Conservation (phyloP, 2,797 vertebrate genomes). For the Liasis olivaceus region DNA sequence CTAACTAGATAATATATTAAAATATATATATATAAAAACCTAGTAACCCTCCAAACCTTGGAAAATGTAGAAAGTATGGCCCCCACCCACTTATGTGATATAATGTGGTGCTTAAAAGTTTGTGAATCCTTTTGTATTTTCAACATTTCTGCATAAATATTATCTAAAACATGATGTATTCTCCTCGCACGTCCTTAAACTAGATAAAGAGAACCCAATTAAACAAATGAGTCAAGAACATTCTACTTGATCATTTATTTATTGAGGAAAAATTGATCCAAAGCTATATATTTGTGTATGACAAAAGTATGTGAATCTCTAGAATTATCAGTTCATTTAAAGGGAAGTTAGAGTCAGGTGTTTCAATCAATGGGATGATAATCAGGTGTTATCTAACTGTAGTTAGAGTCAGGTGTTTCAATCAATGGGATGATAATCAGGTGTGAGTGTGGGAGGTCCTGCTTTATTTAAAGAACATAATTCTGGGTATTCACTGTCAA, state of each 20-base stretch:
- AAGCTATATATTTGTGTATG: neutral
- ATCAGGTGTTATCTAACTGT: neutral
- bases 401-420: neutral
- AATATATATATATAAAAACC: neutral
- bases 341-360: neutral
- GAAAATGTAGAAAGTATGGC: neutral
- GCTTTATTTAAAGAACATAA: neutral
- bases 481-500: neutral
- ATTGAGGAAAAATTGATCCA: neutral
- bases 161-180: neutral
- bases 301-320: neutral
- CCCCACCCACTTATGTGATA: neutral
- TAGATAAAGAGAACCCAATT: neutral
- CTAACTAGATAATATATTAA: neutral
- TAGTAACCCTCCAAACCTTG: neutral
- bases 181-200: neutral
- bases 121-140: neutral
- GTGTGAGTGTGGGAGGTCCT: neutral
- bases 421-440: neutral
- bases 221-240: neutral
- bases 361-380: neutral
- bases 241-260: neutral
- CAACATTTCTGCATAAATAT: neutral
- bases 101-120: neutral
- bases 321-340: neutral